Percentiles rank a stretch among this genome's conserved stretches.
phyloP scores from a whole-genome alignment of 2,113 vertebrate species.

The Fulica atra region DNA sequence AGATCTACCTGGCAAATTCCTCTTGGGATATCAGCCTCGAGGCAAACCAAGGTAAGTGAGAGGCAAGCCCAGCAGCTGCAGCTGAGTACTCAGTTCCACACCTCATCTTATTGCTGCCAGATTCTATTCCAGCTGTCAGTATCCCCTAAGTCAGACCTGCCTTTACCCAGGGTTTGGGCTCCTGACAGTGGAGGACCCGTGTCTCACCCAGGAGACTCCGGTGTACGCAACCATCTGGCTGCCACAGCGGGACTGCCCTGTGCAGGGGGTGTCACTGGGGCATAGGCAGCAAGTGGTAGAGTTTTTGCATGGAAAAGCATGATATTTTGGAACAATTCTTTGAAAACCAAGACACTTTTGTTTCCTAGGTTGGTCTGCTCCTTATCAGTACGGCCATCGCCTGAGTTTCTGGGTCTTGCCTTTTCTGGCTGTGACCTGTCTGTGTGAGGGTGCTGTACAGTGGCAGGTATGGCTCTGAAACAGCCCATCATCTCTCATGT shows the following conservation, averaged over 20 bases:
- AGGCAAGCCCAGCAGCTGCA: neutral
- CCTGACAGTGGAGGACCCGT: neutral
- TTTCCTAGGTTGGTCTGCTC: neutral
- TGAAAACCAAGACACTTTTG: neutral
- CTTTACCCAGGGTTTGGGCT: neutral
- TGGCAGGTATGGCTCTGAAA: neutral
- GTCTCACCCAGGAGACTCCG: neutral
- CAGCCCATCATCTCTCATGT: neutral
- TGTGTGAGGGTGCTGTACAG: neutral
- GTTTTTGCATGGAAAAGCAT: neutral
- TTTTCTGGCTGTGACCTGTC: neutral
- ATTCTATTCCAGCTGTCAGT: neutral
- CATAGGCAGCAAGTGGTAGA: neutral
- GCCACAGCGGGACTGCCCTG: neutral
- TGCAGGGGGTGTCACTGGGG: neutral
- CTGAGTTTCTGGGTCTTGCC: neutral
- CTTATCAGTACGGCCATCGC: fast-evolving
- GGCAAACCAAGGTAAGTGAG: conserved; percentile 91
- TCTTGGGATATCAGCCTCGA: conserved; percentile 95
- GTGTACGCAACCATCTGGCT: neutral
- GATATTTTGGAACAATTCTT: neutral
- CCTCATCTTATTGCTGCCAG: neutral
- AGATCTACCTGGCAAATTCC: conserved; percentile 96
- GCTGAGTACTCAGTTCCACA: neutral
- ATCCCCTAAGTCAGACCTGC: neutral